Conservation (phyloP, 2,888 invertebrate species). For the Drosophila algonquin region DNA sequence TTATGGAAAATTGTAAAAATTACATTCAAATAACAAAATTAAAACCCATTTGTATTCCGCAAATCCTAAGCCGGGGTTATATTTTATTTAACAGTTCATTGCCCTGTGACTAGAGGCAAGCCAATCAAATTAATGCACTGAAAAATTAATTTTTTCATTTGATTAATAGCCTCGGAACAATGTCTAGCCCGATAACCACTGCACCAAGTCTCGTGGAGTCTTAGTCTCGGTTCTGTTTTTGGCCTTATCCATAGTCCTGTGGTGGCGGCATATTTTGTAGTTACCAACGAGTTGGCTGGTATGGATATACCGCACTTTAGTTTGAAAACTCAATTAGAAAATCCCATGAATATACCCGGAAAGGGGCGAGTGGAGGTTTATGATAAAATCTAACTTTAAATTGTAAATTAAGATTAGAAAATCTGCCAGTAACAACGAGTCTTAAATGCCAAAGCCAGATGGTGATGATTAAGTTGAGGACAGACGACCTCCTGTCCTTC, state of each 20-base stretch:
- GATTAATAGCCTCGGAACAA: slow-evolving; percentile 43
- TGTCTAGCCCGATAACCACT: slow-evolving; percentile 1
- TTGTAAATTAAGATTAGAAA: not conserved
- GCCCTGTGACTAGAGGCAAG: slow-evolving; percentile 28
- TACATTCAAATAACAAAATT: no score
- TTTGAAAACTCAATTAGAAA: slow-evolving; percentile 42
- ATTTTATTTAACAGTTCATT: slow-evolving; percentile 49
- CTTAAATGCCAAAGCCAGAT: no score
- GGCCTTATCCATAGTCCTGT: not conserved
- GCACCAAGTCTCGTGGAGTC: slow-evolving; percentile 3
- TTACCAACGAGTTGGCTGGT: slow-evolving; percentile 23
- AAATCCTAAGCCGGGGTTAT: slow-evolving; percentile 14
- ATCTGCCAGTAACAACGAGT: not conserved
- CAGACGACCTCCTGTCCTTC: no score
- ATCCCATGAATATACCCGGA: slow-evolving; percentile 25
- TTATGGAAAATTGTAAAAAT: no score
- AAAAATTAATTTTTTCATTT: slow-evolving; percentile 46
- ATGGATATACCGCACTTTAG: slow-evolving; percentile 30
- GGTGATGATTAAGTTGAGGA: no score
- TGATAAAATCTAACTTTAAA: slow-evolving; percentile 12
- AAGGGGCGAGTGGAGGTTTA: slow-evolving; percentile 10
- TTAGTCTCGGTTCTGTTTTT: not conserved
- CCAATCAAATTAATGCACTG: slow-evolving; percentile 48
- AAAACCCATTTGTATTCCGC: no score
- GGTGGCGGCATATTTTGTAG: slow-evolving; percentile 41